Evolutionary conservation across 2,888 invertebrate genomes (phyloP).

Genomic region (Ischnura elegans): DNA sequence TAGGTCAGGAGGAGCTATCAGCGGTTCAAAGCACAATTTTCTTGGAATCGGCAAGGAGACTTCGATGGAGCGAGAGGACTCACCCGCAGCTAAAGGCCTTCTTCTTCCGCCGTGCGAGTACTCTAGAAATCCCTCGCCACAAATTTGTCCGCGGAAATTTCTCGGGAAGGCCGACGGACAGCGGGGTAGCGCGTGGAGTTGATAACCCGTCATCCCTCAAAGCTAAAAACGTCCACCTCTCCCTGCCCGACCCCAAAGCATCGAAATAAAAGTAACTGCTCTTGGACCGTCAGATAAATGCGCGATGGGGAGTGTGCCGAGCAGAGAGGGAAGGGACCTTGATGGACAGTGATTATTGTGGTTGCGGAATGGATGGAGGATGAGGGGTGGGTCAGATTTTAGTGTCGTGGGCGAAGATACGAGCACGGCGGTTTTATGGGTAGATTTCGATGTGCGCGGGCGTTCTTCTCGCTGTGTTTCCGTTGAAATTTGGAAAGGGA

Average conservation of each 20-base stretch:
- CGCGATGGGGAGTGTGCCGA: background rate
- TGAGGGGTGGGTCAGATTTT: too few species aligned
- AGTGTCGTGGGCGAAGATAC: background rate
- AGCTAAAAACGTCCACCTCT: background rate
- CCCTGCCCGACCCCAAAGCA: background rate
- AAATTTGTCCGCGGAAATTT: too few species aligned
- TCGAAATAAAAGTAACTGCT: slow-evolving; percentile 5
- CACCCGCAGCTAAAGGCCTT: too few species aligned
- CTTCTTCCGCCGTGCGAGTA: too few species aligned
- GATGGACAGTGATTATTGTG: background rate
- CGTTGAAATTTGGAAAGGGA: background rate
- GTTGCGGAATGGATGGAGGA: background rate
- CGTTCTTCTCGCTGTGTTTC: background rate
- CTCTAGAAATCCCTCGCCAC: too few species aligned
- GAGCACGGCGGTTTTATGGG: background rate
- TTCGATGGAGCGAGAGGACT: too few species aligned
- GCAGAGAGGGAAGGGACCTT: background rate
- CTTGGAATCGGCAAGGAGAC: too few species aligned
- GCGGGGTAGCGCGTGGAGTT: background rate
- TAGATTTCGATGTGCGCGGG: background rate
- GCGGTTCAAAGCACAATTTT: too few species aligned
- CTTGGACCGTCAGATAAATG: background rate
- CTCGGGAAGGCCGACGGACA: background rate
- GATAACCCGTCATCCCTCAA: slow-evolving; percentile 9
- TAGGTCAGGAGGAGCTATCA: too few species aligned